Evolutionary conservation across 2,797 vertebrate genomes (phyloP), one percentile per base, ranked within the genome.

Genomic region (Heteromormyrus szaboi): DNA sequence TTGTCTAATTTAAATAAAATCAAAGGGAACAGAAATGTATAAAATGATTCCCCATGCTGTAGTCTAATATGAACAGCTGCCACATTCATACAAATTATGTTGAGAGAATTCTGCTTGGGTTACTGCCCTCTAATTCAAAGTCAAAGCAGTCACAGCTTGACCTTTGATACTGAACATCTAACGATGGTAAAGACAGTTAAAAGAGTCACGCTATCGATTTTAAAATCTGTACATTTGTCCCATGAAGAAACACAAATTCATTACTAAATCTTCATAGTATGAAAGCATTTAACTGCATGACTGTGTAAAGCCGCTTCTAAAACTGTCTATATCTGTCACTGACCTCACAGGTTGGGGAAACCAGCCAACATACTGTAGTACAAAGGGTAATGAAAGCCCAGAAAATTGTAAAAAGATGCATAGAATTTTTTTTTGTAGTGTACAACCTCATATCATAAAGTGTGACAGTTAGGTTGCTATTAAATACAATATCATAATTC

Each of bases 191-290:
- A 2, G 33, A 46, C 6, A 44, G 76, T 46, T 81, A 79, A 76
- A 41, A 81, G 19, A 81, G 19, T n/a, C 41, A 83, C 0, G 2
- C 79, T 48, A 48, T 41, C 19, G 5, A 19, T 83, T 83, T 85
- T 14, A 85, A 85, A 9, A 85, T 85, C 46, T 50, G 22, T 29
- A 50, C 29, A 48, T 9, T 14, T 84, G 6, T 25, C 44, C n/a
- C 22, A 85, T 2, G 1, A 46, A 83, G 37, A 83, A 48, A 6
- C 22, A 17, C 2, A 17, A 51, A 46, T 29, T 4, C 0, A 51
- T 46, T 91, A 91, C 88, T 88, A 90, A 90, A 90, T 89, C 90
- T 89, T 83, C 89, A 90, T 83, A 90, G 90, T 91, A 91, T 88
- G 90, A 88, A 90, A 76, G 89, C 89, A 76, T 88, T 88, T 92